Percentiles rank a stretch among this genome's conserved stretches.
These are phyloP conservation scores for Melanotaenia duboulayi DNA, from an alignment of 2,113 vertebrate species.

Conservation along the genomic window DNA sequence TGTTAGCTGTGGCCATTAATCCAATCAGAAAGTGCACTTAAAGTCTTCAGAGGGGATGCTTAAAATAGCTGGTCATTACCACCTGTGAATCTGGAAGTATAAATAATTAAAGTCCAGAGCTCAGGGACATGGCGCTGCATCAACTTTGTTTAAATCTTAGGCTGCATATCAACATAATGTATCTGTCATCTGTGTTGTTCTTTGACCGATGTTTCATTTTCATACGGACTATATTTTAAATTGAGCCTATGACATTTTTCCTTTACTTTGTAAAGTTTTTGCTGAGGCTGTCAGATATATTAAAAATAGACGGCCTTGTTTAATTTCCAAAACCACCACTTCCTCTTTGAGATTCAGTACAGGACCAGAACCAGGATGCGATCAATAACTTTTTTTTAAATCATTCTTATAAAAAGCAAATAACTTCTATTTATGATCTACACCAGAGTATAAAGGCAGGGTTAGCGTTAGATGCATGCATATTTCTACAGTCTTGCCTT, in stretches of 20 bases:
- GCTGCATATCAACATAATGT: neutral
- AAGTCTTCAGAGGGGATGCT: conserved; percentile 24
- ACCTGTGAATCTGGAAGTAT: conserved; percentile 52
- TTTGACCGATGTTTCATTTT: neutral
- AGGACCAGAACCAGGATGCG: neutral
- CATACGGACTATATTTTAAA: neutral
- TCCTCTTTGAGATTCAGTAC: neutral
- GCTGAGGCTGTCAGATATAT: too few relatives aligned
- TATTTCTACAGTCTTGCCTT: too few relatives aligned
- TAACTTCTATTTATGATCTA: too few relatives aligned
- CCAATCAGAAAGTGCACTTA: conserved; percentile 32
- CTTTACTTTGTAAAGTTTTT: too few relatives aligned
- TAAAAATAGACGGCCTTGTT: neutral
- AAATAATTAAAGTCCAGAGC: conserved; percentile 56
- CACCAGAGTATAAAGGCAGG: too few relatives aligned
- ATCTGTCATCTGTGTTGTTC: neutral
- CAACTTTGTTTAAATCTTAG: neutral
- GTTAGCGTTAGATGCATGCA: too few relatives aligned
- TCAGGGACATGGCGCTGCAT: conserved; percentile 14
- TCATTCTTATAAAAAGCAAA: too few relatives aligned
- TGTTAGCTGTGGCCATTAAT: conserved; percentile 24
- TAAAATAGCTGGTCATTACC: conserved; percentile 69
- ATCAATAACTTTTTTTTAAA: too few relatives aligned
- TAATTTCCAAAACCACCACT: neutral
- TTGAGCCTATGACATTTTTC: neutral